A percentile compares a stretch with the other conserved stretches of the same genome.
Conservation (phyloP, 2,797 vertebrate genomes). For the Aphelocoma californica region DNA sequence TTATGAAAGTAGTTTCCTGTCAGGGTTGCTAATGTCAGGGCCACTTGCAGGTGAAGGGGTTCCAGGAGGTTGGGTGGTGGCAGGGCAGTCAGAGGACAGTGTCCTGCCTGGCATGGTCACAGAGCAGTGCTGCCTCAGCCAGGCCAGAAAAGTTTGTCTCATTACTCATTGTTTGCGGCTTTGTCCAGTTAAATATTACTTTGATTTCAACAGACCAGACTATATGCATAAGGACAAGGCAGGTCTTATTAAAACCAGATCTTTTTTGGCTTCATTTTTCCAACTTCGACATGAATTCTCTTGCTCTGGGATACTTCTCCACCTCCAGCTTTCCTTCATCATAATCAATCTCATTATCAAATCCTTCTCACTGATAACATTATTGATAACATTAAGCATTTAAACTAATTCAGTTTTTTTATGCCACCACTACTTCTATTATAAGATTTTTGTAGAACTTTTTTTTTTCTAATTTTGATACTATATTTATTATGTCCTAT, state of each 20-base stretch:
- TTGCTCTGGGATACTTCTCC: background rate
- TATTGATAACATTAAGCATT: background rate
- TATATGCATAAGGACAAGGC: background rate
- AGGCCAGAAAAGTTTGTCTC: background rate
- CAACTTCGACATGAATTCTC: background rate
- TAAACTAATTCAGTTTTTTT: background rate
- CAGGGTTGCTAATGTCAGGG: background rate
- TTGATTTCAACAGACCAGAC: background rate
- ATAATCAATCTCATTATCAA: background rate
- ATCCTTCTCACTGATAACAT: background rate
- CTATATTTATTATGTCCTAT: background rate
- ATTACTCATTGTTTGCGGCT: background rate
- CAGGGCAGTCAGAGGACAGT: background rate
- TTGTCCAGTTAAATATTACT: background rate
- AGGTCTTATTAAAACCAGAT: background rate
- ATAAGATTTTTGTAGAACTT: background rate
- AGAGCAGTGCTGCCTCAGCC: accelerated
- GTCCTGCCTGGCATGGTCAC: no score
- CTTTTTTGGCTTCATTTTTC: background rate
- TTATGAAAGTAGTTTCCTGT: background rate
- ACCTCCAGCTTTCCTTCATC: background rate
- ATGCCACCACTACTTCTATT: background rate
- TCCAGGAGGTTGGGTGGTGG: no score
- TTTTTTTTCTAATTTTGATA: background rate
- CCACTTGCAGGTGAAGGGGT: background rate